Conservation (phyloP, 2,888 invertebrate genomes). For the Pinctada fucata region DNA sequence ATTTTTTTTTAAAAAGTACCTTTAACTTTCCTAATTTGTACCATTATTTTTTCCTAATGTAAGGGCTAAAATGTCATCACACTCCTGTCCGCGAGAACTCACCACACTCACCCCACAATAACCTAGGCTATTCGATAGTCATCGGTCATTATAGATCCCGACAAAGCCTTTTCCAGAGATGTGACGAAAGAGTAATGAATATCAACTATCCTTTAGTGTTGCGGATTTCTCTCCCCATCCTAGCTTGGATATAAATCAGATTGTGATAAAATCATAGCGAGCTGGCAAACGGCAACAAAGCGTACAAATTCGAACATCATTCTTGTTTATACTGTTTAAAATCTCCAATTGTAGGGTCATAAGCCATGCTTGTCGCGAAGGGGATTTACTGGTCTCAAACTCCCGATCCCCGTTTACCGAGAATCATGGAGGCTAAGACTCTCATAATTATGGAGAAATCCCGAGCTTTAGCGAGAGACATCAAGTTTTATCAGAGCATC, state of each 20-base stretch:
- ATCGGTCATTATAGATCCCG: conserved; percentile 12
- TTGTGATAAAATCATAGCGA: conserved; percentile 26
- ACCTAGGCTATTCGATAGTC: not conserved
- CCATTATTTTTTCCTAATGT: too few species aligned
- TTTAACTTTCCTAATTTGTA: too few species aligned
- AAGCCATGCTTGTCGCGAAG: conserved; percentile 3
- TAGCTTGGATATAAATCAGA: conserved; percentile 27
- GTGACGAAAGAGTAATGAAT: conserved; percentile 34
- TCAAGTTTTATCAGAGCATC: conserved; percentile 21
- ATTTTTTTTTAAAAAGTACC: too few species aligned
- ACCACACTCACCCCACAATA: too few species aligned
- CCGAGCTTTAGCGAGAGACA: conserved; percentile 17
- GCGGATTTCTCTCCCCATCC: conserved; percentile 19
- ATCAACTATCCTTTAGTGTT: conserved; percentile 31
- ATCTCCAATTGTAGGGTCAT: not conserved
- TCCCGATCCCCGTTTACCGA: conserved; percentile 19
- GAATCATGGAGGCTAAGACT: conserved; percentile 29
- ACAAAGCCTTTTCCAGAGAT: conserved; percentile 20
- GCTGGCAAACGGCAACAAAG: conserved; percentile 10
- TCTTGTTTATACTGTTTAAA: not conserved
- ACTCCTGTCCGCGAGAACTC: too few species aligned
- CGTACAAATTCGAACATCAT: not conserved
- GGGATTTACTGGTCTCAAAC: conserved; percentile 21
- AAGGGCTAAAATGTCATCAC: too few species aligned
- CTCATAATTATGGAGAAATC: conserved; percentile 34